Conservation (phyloP, 2,888 invertebrate genomes). For the Pristionchus exspectatus region DNA sequence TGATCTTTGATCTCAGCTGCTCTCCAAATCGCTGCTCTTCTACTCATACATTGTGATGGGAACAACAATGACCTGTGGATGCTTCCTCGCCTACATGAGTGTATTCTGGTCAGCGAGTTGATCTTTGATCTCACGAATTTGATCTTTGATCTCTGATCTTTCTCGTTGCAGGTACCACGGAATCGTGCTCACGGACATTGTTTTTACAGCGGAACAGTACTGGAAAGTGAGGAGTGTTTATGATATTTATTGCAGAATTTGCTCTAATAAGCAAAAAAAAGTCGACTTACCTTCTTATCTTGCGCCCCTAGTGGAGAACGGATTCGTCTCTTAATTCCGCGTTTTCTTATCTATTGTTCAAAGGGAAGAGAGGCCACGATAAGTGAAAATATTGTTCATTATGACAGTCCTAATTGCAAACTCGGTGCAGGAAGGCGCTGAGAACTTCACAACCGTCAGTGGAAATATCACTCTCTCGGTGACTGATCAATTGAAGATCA, state of each 20-base stretch:
- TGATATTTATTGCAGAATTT: no score
- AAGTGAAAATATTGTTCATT: no score
- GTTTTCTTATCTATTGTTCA: no score
- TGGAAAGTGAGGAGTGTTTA: conserved; percentile 65
- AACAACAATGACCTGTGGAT: conserved; percentile 74
- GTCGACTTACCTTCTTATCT: no score
- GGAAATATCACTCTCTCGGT: conserved; percentile 28
- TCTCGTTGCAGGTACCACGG: conserved; percentile 66
- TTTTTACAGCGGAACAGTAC: conserved; percentile 77
- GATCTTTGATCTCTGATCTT: conserved; percentile 41
- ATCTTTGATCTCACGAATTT: conserved; percentile 20
- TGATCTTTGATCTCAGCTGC: conserved; percentile 51
- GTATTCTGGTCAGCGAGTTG: conserved; percentile 72
- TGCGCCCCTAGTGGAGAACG: no score
- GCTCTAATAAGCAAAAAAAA: not conserved
- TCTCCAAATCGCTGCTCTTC: conserved; percentile 67
- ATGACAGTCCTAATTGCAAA: no score
- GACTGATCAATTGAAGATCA: conserved; percentile 72
- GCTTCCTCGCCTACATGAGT: conserved; percentile 73
- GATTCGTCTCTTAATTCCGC: no score
- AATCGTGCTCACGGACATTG: conserved; percentile 71
- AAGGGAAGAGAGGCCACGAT: no score
- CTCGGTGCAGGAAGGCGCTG: conserved; percentile 26
- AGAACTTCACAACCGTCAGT: conserved; percentile 37
- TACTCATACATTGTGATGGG: conserved; percentile 77